Evolutionary conservation across 2,113 vertebrate genomes (phyloP), one percentile per base, ranked within the genome.

Genomic region (Sylvilagus bachmani): DNA sequence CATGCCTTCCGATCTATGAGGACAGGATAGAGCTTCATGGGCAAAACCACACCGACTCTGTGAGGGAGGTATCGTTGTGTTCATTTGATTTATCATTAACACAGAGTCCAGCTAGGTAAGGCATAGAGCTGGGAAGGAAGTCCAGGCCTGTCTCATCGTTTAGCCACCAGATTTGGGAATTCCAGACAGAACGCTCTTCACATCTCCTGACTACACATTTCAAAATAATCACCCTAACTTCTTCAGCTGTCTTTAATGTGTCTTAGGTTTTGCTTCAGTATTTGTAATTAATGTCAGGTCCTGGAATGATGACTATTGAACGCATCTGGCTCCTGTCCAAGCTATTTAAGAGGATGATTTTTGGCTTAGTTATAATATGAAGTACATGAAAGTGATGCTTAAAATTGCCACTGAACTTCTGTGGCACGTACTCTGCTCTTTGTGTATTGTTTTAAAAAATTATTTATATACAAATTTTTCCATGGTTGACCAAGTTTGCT

Each of bases 261-360:
- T 44, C 62, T 80, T 62, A 2, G 49, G 38, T 93, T 94, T 93
- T 86, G 70, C 66, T 70, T 90, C 67, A 53, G 71, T 67, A 53
- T 84, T 86, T 33, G 51, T 80, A 86, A 96, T 87, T 93, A 84
- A 53, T 36, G 70, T 77, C 66, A 51, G 66, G 75, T 90, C 55
- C 78, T 93, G 33, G 77, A 75, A 93, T 71, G 77, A 71, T 53
- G 51, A 31, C 85, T 92, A 16, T 31, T 33, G 44, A 81, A 84
- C 49, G 71, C 27, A 74, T 58, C 71, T 90, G 90, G 88, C 49
- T 75, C 53, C 33, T 24, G 2, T 66, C 51, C 77, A 92, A 70
- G 53, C 81, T 84, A 58, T 75, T 75, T 75, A 86, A 92, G 31
- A 36, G 14, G 80, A 83, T 91, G 84, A 67, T 64, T 70, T 93